Base-by-base conservation (phyloP, 2,113 vertebrate genomes). In the Circaetus cinerascens region DNA sequence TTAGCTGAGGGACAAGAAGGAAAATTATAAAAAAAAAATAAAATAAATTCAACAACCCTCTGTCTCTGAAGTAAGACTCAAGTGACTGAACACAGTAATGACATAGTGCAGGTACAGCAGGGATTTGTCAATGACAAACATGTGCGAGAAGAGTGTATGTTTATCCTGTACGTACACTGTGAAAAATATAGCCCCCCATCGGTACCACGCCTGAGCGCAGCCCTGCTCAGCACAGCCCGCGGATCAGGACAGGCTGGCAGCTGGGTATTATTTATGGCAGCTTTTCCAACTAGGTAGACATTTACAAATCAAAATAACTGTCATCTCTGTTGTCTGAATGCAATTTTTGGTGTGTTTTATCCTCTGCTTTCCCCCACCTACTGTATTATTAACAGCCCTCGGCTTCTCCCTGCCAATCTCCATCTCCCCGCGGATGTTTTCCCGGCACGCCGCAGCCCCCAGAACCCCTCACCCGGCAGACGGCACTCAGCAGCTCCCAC, bases 231-330 rank as follows among this genome's bases (percentile, higher is more conserved):
- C 53, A 53, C 94, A 83, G 89, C 88, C 86, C 3, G 7, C 3
- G 2, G 46, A 89, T 85, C 91, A 77, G 92, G 66, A 53, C 83
- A 48, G 78, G 32, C 87, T 97, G 97, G 96, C 97, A 98, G 95
- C 97, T 78, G 73, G 67, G 60, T 95, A 96, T 96, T 97, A 97
- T 95, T 95, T 97, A 96, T 96, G 95, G 80, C 93, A 94, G 93
- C 81, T 97, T 95, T 96, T 90, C 96, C 85, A 84, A 82, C 96
- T 82, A 97, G 95, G 96, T 95, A 97, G 96, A 74, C 97, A 96
- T 98, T 98, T 97, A 96, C 96, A 98, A 97, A 97, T 97, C 97
- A 97, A 97, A 98, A 97, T 97, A 96, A 97, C 96, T 95, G 95
- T 97, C 97, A 97, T 97, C 95, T 71, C 4, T 80, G 89, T 83